Percentiles rank a stretch among this genome's conserved stretches.
These are phyloP conservation scores for Ia io DNA, from an alignment of 2,113 vertebrate species.

Conservation along the genomic window DNA sequence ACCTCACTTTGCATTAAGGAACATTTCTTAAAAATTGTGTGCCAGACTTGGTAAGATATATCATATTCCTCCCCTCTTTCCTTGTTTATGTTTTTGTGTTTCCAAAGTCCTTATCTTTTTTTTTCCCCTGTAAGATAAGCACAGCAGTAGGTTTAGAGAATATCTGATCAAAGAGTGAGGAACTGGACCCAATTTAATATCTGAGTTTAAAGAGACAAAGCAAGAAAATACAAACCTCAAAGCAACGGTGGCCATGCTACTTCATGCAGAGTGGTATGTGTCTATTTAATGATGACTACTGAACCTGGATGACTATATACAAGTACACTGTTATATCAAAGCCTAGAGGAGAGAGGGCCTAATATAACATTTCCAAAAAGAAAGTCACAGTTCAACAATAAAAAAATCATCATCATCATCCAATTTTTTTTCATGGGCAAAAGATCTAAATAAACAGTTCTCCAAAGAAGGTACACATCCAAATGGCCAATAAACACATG, in stretches of 20 bases:
- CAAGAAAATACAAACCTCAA: neutral
- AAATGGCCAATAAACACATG: no score
- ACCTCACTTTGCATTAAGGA: neutral
- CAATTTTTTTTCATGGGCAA: neutral
- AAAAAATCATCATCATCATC: neutral
- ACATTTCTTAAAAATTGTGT: neutral
- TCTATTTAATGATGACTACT: neutral
- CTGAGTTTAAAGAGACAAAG: conserved; percentile 36
- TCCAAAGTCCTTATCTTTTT: neutral
- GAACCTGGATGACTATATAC: neutral
- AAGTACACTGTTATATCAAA: neutral
- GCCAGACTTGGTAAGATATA: neutral
- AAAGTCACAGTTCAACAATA: neutral
- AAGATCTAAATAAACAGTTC: neutral
- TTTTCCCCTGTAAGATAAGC: conserved; percentile 79
- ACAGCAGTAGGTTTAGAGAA: conserved; percentile 24
- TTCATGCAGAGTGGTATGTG: neutral
- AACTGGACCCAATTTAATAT: neutral
- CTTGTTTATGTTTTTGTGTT: neutral
- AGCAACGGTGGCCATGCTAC: neutral
- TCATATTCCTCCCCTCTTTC: neutral
- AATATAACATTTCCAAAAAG: neutral
- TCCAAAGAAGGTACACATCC: no score
- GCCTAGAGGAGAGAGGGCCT: neutral
- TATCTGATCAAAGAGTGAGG: neutral